These are phyloP conservation scores for Gymnobelideus leadbeateri DNA, from an alignment of 2,113 vertebrate genomes.

Conservation along the genomic window DNA sequence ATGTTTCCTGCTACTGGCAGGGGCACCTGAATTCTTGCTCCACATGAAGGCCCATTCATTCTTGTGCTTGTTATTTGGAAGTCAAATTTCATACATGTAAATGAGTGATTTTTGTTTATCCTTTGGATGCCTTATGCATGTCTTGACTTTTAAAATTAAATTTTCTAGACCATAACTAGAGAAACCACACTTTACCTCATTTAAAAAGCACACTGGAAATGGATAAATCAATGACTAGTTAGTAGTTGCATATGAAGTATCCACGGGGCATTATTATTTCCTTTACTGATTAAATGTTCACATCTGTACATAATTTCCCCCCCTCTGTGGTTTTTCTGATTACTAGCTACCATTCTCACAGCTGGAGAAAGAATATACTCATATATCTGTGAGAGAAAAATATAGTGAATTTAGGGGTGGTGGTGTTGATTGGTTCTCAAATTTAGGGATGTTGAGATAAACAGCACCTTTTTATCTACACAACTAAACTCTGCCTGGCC, in stretches of 20 bases:
- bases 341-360: not conserved
- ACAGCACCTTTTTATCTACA: not conserved
- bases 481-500: not conserved
- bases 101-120: not conserved
- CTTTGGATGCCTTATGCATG: not conserved
- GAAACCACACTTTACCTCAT: not conserved
- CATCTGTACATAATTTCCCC: not conserved
- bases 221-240: not conserved
- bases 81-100: not conserved
- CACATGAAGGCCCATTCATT: not conserved
- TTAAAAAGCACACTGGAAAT: not conserved
- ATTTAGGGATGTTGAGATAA: not conserved
- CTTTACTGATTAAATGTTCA: not conserved
- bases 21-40: not conserved
- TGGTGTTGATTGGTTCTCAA: not conserved
- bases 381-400: not conserved
- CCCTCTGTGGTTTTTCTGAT: not conserved
- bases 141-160: not conserved
- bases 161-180: not conserved
- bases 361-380: not conserved
- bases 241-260: not conserved
- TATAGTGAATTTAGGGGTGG: not conserved
- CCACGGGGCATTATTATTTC: not conserved
- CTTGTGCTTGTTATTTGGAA: not conserved
- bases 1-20: not conserved